Conservation (phyloP, 1,140 invertebrate species). For the Tribolium madens region DNA sequence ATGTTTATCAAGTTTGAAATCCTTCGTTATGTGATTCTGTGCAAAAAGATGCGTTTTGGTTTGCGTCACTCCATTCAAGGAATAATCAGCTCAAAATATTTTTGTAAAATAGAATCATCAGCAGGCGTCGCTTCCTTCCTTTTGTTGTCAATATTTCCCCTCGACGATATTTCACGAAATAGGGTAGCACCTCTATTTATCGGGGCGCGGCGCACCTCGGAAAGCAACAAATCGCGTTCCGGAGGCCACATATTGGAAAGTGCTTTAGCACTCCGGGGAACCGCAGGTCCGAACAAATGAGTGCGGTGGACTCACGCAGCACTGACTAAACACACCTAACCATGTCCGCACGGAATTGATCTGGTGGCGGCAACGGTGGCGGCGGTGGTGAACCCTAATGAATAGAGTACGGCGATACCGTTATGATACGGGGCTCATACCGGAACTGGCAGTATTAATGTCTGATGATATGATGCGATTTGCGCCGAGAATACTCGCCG, state of each 20-base stretch:
- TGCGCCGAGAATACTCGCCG: slow-evolving; percentile 18
- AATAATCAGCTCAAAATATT: neutral
- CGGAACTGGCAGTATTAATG: slow-evolving; percentile 40
- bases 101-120: slow-evolving; percentile 24
- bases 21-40: neutral
- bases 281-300: slow-evolving; percentile 43
- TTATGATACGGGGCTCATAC: slow-evolving; percentile 20
- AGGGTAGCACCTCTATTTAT: slow-evolving; percentile 17
- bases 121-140: slow-evolving; percentile 3
- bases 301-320: slow-evolving; percentile 44
- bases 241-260: slow-evolving; percentile 16
- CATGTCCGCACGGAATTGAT: slow-evolving; percentile 43
- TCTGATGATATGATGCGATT: slow-evolving; percentile 41
- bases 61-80: neutral
- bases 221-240: slow-evolving; percentile 25
- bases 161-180: neutral
- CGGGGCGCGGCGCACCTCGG: neutral
- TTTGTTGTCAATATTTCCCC: slow-evolving; percentile 1
- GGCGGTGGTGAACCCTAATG: slow-evolving; percentile 41
- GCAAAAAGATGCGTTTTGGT: neutral
- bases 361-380: slow-evolving; percentile 7
- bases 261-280: slow-evolving; percentile 36
- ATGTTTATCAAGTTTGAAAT: neutral
- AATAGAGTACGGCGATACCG: slow-evolving; percentile 41
- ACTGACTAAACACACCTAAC: slow-evolving; percentile 46